Evolutionary conservation across 1,140 invertebrate species (phyloP).

Genomic region (Diorhabda sublineata): DNA sequence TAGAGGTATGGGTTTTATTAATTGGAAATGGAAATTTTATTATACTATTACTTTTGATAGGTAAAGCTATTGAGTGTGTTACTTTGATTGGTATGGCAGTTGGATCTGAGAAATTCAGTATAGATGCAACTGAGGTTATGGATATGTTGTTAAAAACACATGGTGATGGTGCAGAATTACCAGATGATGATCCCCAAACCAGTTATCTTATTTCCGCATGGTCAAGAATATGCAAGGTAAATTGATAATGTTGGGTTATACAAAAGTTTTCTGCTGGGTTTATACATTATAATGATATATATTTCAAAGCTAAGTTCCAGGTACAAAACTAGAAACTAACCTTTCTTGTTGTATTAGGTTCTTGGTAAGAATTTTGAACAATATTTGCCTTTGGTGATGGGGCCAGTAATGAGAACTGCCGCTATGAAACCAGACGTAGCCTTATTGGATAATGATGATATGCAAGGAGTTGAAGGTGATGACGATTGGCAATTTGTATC

Average conservation of each 20-base stretch:
- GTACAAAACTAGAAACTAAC: no score
- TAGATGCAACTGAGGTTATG: constrained; percentile 96
- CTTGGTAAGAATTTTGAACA: constrained; percentile 88
- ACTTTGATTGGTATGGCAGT: constrained; percentile 96
- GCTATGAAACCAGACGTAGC: constrained; percentile 96
- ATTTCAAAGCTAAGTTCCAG: no score
- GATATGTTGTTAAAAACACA: constrained; percentile 90
- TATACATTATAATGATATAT: background rate
- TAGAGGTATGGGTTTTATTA: constrained; percentile 54
- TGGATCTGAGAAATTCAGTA: constrained; percentile 90
- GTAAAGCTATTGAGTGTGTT: constrained; percentile 77
- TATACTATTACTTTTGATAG: constrained; percentile 36
- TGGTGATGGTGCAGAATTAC: constrained; percentile 70
- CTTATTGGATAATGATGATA: constrained; percentile 89
- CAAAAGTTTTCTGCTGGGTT: background rate
- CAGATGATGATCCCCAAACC: constrained; percentile 95
- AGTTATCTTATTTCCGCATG: constrained; percentile 98
- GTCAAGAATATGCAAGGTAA: constrained; percentile 98
- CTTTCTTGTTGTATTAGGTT: constrained; percentile 27
- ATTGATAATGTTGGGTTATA: background rate
- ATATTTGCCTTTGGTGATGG: constrained; percentile 97
- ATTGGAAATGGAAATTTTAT: background rate
- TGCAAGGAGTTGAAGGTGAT: constrained; percentile 82
- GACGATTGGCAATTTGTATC: constrained; percentile 98
- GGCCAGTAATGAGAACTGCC: constrained; percentile 91